A percentile compares a stretch with the other conserved stretches of the same genome.
Evolutionary conservation across 2,113 vertebrate genomes (phyloP).

Genomic region (Baryphthengus martii): DNA sequence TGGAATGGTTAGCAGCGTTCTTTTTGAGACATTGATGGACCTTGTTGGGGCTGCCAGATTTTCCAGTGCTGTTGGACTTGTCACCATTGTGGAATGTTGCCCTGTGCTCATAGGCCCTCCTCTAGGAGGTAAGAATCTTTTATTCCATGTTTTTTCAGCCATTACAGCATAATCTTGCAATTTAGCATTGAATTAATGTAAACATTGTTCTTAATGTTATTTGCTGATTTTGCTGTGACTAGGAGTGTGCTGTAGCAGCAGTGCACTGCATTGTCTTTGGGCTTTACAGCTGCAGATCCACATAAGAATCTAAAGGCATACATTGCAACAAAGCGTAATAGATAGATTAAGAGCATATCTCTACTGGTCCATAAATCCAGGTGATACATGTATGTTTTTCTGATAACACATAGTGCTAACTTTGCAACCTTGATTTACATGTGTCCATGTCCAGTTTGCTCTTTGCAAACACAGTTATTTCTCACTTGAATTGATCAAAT

Average conservation of each 20-base stretch:
- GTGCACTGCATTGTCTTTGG: neutral
- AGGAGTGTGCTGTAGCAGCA: neutral
- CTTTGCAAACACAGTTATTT: neutral
- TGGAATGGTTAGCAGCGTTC: conserved; percentile 93
- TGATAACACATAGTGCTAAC: neutral
- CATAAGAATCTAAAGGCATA: neutral
- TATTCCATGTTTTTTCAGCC: neutral
- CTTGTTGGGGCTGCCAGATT: conserved; percentile 90
- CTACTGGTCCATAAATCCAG: neutral
- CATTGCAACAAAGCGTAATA: neutral
- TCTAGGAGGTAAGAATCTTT: conserved; percentile 84
- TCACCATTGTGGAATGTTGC: conserved; percentile 91
- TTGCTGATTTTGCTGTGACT: neutral
- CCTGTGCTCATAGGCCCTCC: conserved; percentile 94
- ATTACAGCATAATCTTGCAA: neutral
- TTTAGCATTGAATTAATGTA: neutral
- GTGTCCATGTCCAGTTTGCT: neutral
- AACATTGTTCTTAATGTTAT: neutral
- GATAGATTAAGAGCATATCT: neutral
- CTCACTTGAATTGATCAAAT: neutral
- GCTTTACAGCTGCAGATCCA: neutral
- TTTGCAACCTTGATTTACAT: neutral
- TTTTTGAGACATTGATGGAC: conserved; percentile 97
- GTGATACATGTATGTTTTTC: neutral
- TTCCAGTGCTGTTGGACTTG: conserved; percentile 95